Evolutionary conservation across 92 coral and sea anemone genomes (phyloP), one percentile per base, ranked within the genome.

Genomic region (Zoanthus gigantus): DNA sequence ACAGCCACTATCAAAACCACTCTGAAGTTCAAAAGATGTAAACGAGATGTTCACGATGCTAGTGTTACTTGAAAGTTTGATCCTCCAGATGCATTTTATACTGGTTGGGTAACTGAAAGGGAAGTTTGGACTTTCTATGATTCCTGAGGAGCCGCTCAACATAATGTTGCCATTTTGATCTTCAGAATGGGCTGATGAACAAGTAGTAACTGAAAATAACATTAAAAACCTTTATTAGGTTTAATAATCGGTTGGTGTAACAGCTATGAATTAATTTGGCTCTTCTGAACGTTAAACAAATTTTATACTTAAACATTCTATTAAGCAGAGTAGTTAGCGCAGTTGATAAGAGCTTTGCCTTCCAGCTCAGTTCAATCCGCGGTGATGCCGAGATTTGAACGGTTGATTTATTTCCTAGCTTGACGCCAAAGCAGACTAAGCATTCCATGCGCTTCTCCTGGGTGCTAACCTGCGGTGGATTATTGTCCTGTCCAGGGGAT

Each of bases 131-230:
- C 71, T 32, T 18, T 57, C 16, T n/a, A 78, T 29, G 17, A 65
- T 30, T 31, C 83, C 83, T 31, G 71, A 13, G 34, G 83, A 60
- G 5, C 52, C 37, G 6, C 54, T 30, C 32, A 60, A 78, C 71
- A 32, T 7, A 16, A 78, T 78, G n/a, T 78, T 78, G 71, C 53
- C 34, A 48, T 78, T 78, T 60, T 78, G 83, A 57, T 60, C 83
- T 12, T 34, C 28, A 32, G 83, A 6, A 48, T 57, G 0, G 15
- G 2, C 0, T n/a, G 30, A 0, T 3, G 71, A 32, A 53, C 83
- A 78, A 23, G 63, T 15, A 0, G 32, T 75, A 60, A 50, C 79
- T 75, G 37, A 30, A 75, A 75, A 9, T 8, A 75, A 75, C 52
- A 47, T 47, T 47, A 47, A 47, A 47, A 47, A 47, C 52, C 52